Conservation (phyloP, 2,113 vertebrate species). For the Amblyopsis rosae region DNA sequence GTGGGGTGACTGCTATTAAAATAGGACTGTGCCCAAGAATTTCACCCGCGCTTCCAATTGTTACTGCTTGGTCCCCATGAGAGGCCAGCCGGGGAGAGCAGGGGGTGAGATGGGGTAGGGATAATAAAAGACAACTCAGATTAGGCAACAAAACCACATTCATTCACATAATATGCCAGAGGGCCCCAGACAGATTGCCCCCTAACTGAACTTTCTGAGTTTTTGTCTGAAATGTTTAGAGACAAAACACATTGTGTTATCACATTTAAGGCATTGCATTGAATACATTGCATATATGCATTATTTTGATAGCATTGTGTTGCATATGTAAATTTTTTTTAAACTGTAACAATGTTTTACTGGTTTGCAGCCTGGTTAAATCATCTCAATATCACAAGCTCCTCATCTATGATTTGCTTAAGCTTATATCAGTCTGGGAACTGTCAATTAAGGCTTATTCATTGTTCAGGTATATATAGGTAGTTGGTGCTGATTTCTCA, state of each 20-base stretch:
- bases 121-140: slow-evolving; percentile 51
- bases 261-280: not conserved
- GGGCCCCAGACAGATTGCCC: slow-evolving; percentile 15
- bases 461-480: no score
- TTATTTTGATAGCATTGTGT: no score
- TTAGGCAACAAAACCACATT: slow-evolving; percentile 47
- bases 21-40: slow-evolving; percentile 25
- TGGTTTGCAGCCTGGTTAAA: no score
- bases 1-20: not conserved
- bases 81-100: slow-evolving; percentile 17
- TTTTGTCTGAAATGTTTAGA: slow-evolving; percentile 3
- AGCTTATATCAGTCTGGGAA: no score
- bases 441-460: no score
- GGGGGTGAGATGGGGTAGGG: slow-evolving; percentile 33
- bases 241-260: slow-evolving; percentile 13
- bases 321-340: no score
- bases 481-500: no score
- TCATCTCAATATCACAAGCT: no score
- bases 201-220: slow-evolving; percentile 5
- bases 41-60: slow-evolving; percentile 63
- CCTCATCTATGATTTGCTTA: no score
- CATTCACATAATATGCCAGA: slow-evolving; percentile 24
- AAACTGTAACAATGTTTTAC: no score
- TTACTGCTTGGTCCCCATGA: slow-evolving; percentile 25
- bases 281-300: no score